phyloP scores from a whole-genome alignment of 2,113 vertebrate genomes.

The Cacatua alba region DNA sequence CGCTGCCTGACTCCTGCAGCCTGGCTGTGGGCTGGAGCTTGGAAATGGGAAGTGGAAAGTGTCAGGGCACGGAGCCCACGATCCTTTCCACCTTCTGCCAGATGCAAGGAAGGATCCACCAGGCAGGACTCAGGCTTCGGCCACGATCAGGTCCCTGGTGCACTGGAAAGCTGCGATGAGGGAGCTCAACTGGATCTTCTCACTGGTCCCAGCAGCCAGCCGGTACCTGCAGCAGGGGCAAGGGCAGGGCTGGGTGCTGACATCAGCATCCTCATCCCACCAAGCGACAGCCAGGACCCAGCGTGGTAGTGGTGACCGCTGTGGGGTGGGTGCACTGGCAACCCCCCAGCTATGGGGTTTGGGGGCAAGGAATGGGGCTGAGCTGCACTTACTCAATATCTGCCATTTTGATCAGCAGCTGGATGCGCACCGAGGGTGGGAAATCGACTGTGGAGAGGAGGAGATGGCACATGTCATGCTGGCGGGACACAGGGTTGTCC shows the following conservation, averaged over 20 bases:
- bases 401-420: conserved; percentile 91
- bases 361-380: background rate
- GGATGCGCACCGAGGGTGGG: conserved; percentile 86
- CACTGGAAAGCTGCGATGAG: conserved; percentile 95
- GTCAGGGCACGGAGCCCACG: rapidly evolving
- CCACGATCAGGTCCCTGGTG: conserved; percentile 89
- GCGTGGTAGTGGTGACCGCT: rapidly evolving
- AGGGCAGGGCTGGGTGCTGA: background rate
- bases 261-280: background rate
- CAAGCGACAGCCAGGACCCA: background rate
- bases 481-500: rapidly evolving
- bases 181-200: conserved; percentile 97
- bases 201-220: conserved; percentile 88
- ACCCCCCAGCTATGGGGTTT: background rate
- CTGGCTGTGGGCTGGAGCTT: background rate
- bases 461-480: rapidly evolving
- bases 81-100: background rate
- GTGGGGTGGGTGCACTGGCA: rapidly evolving
- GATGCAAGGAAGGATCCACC: background rate
- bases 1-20: rapidly evolving
- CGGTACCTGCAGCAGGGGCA: conserved; percentile 80
- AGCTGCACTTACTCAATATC: conserved; percentile 89
- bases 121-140: conserved; percentile 73
- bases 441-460: conserved; percentile 86
- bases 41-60: background rate